These are phyloP conservation scores for Pristionchus maxplancki DNA, from an alignment of 2,888 invertebrate species.

Conservation along the genomic window DNA sequence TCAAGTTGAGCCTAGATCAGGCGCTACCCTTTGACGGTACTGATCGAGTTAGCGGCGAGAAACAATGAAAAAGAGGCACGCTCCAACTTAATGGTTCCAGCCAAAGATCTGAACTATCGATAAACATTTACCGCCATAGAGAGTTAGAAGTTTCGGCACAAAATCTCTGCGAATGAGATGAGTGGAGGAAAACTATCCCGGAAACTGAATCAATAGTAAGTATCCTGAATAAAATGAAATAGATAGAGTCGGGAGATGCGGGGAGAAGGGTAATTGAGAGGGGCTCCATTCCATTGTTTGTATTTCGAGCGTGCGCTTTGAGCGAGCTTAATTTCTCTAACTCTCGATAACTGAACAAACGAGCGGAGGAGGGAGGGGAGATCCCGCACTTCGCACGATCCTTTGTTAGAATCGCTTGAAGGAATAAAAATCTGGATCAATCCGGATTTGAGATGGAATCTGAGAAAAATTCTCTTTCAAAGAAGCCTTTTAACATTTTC, in stretches of 20 bases:
- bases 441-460: too few relatives aligned
- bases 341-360: conserved; percentile 17
- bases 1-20: too few relatives aligned
- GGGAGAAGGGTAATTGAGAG: conserved; percentile 12
- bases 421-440: too few relatives aligned
- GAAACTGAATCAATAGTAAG: background rate
- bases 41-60: background rate
- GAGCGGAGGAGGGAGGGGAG: background rate
- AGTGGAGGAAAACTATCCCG: background rate
- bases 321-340: conserved; percentile 37
- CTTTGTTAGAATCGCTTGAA: background rate
- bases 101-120: background rate
- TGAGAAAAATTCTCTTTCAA: too few relatives aligned
- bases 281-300: conserved; percentile 42
- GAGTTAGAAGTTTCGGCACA: background rate
- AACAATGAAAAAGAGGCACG: background rate
- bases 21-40: too few relatives aligned
- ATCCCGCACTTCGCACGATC: background rate
- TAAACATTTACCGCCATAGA: background rate
- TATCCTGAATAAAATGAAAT: background rate
- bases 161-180: background rate
- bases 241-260: background rate
- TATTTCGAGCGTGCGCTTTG: conserved; percentile 6
- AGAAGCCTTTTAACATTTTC: too few relatives aligned
- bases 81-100: background rate